Evolutionary conservation across 2,797 vertebrate species (phyloP).

Genomic region (Paramormyrops hopkinsi): DNA sequence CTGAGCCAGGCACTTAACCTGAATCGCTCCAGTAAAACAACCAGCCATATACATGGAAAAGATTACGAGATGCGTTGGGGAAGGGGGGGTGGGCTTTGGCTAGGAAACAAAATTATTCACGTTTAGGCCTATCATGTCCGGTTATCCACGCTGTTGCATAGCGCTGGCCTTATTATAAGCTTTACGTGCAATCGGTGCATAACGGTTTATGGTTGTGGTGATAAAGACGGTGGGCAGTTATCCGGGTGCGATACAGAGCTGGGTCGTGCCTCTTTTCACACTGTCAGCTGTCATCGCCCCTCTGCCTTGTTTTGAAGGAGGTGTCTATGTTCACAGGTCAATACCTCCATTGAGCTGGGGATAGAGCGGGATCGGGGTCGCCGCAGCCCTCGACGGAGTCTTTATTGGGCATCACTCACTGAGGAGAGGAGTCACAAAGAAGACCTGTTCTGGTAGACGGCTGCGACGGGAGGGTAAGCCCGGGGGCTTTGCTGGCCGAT

Average conservation of each 20-base stretch:
- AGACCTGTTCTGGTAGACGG: background rate
- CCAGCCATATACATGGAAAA: background rate
- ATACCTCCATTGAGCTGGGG: slow-evolving; percentile 7
- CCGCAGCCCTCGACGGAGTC: background rate
- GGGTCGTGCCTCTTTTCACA: background rate
- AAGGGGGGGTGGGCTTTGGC: background rate
- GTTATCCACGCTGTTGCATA: background rate
- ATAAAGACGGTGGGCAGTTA: background rate
- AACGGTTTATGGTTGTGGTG: background rate
- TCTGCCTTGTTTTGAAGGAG: slow-evolving; percentile 9
- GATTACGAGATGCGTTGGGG: background rate
- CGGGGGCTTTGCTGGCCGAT: background rate
- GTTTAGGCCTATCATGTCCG: background rate
- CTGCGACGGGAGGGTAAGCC: background rate
- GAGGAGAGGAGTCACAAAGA: background rate
- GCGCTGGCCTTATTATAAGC: background rate
- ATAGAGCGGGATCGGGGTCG: background rate
- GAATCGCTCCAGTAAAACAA: background rate
- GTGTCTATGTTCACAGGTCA: slow-evolving; percentile 13
- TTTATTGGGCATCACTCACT: background rate
- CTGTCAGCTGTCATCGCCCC: background rate
- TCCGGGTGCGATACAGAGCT: background rate
- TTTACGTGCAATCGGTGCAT: background rate
- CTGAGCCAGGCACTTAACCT: background rate
- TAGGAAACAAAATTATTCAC: background rate